Percentiles rank a stretch among this genome's conserved stretches.
phyloP scores from a whole-genome alignment of 1,140 invertebrate species.

The Ceratoteleas bidentatus region DNA sequence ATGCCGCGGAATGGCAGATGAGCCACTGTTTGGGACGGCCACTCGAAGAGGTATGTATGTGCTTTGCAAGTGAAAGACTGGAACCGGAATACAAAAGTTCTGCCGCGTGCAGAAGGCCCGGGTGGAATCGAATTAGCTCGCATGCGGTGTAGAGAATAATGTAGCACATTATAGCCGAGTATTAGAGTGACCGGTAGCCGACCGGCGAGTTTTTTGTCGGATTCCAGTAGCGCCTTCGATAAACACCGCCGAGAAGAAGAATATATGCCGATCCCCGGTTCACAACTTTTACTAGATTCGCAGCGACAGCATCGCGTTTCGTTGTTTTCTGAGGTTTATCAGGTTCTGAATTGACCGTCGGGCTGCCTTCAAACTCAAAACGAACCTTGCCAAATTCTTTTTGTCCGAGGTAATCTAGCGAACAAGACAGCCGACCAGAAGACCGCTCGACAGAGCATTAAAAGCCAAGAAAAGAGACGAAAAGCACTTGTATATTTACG shows the following conservation, averaged over 20 bases:
- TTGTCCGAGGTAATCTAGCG: slow-evolving; percentile 40
- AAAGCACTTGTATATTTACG: not conserved
- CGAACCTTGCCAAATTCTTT: slow-evolving; percentile 46
- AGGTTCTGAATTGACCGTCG: slow-evolving; percentile 34
- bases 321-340: slow-evolving; percentile 68
- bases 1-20: slow-evolving; percentile 49
- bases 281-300: slow-evolving; percentile 76
- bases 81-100: slow-evolving; percentile 66
- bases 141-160: slow-evolving; percentile 74
- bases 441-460: too few relatives aligned
- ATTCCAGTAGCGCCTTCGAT: slow-evolving; percentile 80
- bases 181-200: slow-evolving; percentile 78
- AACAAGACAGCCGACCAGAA: slow-evolving; percentile 14
- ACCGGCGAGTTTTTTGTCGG: slow-evolving; percentile 77
- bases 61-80: slow-evolving; percentile 62
- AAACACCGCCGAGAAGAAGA: slow-evolving; percentile 72
- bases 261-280: slow-evolving; percentile 65
- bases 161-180: slow-evolving; percentile 75
- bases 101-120: slow-evolving; percentile 56
- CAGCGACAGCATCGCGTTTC: slow-evolving; percentile 70
- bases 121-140: slow-evolving; percentile 68
- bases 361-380: slow-evolving; percentile 33
- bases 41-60: slow-evolving; percentile 42
- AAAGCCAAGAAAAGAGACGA: not conserved
- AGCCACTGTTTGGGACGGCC: slow-evolving; percentile 34